Conservation (phyloP, 2,797 vertebrate genomes). For the Gouania willdenowi region DNA sequence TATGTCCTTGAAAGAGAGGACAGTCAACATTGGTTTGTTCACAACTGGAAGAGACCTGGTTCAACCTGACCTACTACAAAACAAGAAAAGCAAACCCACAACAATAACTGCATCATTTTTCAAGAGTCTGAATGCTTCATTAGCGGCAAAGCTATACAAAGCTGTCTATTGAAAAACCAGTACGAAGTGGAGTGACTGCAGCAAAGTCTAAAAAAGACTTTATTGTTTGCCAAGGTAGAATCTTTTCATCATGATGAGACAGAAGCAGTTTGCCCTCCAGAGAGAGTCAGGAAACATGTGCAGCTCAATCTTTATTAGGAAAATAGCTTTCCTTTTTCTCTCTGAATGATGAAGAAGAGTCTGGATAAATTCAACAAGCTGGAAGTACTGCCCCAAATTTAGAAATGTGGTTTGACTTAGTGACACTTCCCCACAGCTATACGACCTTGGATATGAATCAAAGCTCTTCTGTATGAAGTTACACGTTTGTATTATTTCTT, state of each 20-base stretch:
- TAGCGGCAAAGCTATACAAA: slow-evolving; percentile 37
- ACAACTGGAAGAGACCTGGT: too few species aligned
- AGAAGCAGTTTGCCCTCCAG: slow-evolving; percentile 38
- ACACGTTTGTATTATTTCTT: too few species aligned
- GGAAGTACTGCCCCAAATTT: slow-evolving; percentile 28
- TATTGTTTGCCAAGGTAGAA: slow-evolving; percentile 51
- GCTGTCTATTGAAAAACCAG: slow-evolving; percentile 36
- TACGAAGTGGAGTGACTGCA: slow-evolving; percentile 47
- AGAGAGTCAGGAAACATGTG: slow-evolving; percentile 34
- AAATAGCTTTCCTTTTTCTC: slow-evolving; percentile 41
- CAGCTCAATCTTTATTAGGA: slow-evolving; percentile 33
- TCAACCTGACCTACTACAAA: neutral
- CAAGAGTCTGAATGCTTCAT: slow-evolving; percentile 17
- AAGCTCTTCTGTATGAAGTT: too few species aligned
- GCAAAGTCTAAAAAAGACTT: slow-evolving; percentile 42
- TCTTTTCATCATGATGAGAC: slow-evolving; percentile 53
- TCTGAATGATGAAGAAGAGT: slow-evolving; percentile 39
- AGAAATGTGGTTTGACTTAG: slow-evolving; percentile 5
- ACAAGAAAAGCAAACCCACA: neutral
- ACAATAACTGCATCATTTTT: slow-evolving; percentile 7
- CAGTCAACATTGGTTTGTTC: slow-evolving; percentile 20
- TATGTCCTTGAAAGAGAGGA: slow-evolving; percentile 26
- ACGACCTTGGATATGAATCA: too few species aligned
- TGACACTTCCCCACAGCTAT: too few species aligned
- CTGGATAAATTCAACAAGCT: slow-evolving; percentile 39